Percentiles rank a stretch among this genome's conserved stretches.
These are phyloP conservation scores for Trachelus troglodyta DNA, from an alignment of 2,888 invertebrate genomes.

Conservation along the genomic window DNA sequence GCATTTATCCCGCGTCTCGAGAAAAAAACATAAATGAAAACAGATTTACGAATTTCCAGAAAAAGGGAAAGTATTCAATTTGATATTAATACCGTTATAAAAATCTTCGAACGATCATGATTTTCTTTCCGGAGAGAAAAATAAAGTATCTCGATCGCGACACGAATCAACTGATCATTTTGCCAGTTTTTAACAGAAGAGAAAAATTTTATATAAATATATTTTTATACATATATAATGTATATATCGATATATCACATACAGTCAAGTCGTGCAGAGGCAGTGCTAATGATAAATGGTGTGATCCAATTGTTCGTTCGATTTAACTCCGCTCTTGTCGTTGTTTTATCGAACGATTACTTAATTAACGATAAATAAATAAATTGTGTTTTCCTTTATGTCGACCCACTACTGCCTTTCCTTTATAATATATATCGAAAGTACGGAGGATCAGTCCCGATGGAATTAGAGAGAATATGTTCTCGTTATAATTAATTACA, in stretches of 20 bases:
- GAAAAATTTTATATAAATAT: neutral
- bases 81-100: neutral
- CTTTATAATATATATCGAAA: neutral
- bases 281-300: constrained; percentile 39
- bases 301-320: constrained; percentile 7
- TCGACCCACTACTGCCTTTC: neutral
- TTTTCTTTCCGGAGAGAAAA: neutral
- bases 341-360: neutral
- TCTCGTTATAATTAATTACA: neutral
- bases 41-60: neutral
- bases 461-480: neutral
- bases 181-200: neutral
- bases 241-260: constrained; percentile 39
- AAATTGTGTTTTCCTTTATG: neutral
- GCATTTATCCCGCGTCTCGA: no score
- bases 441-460: neutral
- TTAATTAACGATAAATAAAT: constrained; percentile 5
- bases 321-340: neutral
- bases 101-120: neutral
- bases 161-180: neutral
- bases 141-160: neutral
- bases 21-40: neutral
- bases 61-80: neutral
- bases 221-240: constrained; percentile 7
- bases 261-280: constrained; percentile 40